Conservation (phyloP, 2,888 invertebrate genomes). For the Argyresthia albistria region DNA sequence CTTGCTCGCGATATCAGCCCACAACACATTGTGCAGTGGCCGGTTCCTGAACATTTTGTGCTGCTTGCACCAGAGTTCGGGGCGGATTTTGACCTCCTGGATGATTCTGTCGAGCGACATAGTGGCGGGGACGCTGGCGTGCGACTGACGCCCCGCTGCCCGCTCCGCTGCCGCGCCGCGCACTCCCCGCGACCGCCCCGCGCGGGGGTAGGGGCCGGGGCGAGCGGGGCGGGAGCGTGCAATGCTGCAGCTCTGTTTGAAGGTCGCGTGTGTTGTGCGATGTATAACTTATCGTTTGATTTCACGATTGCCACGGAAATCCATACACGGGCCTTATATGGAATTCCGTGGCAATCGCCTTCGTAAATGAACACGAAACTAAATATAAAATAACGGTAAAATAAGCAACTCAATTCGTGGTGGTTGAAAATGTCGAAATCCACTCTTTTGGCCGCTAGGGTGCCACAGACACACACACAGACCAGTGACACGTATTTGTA, state of each 20-base stretch:
- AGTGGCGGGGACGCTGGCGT: background rate
- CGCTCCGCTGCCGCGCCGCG: slow-evolving; percentile 8
- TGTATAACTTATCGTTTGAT: too few species aligned
- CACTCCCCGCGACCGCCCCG: background rate
- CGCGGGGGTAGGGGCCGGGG: background rate
- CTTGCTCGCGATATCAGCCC: slow-evolving; percentile 15
- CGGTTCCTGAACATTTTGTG: slow-evolving; percentile 17
- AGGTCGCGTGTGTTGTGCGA: too few species aligned
- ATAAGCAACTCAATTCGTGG: too few species aligned
- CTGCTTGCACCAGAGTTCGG: slow-evolving; percentile 18
- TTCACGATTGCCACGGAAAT: too few species aligned
- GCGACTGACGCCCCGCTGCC: slow-evolving; percentile 9
- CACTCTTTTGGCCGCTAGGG: too few species aligned
- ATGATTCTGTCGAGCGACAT: slow-evolving; percentile 17
- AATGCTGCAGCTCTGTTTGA: background rate
- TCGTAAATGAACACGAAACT: too few species aligned
- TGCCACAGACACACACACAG: background rate
- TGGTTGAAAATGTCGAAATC: too few species aligned
- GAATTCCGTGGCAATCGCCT: too few species aligned
- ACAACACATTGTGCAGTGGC: slow-evolving; percentile 12
- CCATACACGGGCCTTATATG: too few species aligned
- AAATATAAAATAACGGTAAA: too few species aligned
- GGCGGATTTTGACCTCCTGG: slow-evolving; percentile 14
- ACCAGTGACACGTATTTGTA: background rate
- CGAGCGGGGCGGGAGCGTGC: background rate